Conservation (phyloP, 64 coral and sea anemone species). For the Orbicella faveolata region DNA sequence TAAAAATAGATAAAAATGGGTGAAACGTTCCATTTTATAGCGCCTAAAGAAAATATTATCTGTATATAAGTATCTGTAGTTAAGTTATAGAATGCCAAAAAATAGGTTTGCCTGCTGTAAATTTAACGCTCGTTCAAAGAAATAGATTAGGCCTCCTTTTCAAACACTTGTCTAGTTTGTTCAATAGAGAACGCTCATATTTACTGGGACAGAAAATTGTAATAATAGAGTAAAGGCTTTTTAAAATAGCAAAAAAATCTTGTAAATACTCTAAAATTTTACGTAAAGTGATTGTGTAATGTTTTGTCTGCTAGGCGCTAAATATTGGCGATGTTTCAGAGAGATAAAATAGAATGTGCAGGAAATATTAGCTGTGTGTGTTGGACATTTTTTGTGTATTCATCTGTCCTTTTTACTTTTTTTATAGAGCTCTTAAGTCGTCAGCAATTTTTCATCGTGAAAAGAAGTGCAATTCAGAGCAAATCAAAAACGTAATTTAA, state of each 20-base stretch:
- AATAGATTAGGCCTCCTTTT: background rate
- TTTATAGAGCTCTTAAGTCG: constrained; percentile 21
- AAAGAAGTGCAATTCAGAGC: background rate
- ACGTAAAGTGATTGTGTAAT: background rate
- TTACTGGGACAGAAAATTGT: background rate
- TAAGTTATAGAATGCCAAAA: background rate
- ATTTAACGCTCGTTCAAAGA: background rate
- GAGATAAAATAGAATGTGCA: background rate
- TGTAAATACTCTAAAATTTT: constrained; percentile 13
- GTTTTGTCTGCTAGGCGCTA: background rate
- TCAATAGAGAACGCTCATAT: background rate
- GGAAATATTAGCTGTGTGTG: background rate
- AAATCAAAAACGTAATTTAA: background rate
- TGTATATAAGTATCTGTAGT: constrained; percentile 8
- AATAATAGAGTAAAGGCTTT: background rate
- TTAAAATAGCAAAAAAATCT: background rate
- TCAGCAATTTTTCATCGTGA: constrained; percentile 30
- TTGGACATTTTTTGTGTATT: constrained; percentile 34
- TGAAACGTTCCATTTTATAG: background rate
- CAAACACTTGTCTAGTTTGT: background rate
- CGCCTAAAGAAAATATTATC: background rate
- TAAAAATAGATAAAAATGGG: constrained; percentile 1
- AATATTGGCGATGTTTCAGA: background rate
- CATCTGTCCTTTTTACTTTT: constrained; percentile 14
- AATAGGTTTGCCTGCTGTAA: constrained; percentile 6